Percentiles rank a stretch among this genome's conserved stretches.
Evolutionary conservation across 2,113 vertebrate species (phyloP).

Genomic region (Hippocampus zosterae): DNA sequence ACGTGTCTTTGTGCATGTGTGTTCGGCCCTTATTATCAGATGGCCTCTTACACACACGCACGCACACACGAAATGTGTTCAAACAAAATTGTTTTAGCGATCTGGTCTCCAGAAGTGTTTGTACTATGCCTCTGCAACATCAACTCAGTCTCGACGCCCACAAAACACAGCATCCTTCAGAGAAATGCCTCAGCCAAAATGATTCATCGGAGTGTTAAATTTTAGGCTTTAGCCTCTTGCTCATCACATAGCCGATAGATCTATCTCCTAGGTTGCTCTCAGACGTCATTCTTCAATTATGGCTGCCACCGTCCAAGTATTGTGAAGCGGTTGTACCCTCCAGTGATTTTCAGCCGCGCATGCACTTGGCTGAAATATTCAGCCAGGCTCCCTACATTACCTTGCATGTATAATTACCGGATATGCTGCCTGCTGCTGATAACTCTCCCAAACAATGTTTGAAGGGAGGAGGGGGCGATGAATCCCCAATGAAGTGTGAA

Average conservation of each 20-base stretch:
- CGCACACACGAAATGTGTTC: conserved; percentile 59
- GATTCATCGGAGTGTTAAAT: conserved; percentile 34
- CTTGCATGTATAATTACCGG: conserved; percentile 78
- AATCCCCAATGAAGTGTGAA: conserved; percentile 81
- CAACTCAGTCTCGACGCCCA: conserved; percentile 24
- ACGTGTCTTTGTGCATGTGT: conserved; percentile 31
- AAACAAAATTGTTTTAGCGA: conserved; percentile 38
- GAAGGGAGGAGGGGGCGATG: conserved; percentile 69
- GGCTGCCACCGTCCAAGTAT: conserved; percentile 39
- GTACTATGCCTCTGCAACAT: conserved; percentile 35
- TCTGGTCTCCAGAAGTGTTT: conserved; percentile 41
- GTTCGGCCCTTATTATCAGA: conserved; percentile 60
- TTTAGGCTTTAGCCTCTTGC: conserved; percentile 27
- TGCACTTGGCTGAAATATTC: conserved; percentile 69
- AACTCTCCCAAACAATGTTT: conserved; percentile 79
- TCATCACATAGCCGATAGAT: conserved; percentile 6
- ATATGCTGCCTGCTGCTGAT: conserved; percentile 78
- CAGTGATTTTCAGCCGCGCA: conserved; percentile 59
- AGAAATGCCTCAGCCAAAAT: conserved; percentile 18
- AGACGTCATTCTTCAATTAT: conserved; percentile 43
- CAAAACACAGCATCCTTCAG: conserved; percentile 26
- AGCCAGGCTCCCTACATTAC: conserved; percentile 66
- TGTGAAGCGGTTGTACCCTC: conserved; percentile 58
- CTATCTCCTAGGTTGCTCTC: conserved; percentile 20
- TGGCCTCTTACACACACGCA: conserved; percentile 59